Conservation (phyloP, 2,888 invertebrate genomes). For the Ophioninae sp. region DNA sequence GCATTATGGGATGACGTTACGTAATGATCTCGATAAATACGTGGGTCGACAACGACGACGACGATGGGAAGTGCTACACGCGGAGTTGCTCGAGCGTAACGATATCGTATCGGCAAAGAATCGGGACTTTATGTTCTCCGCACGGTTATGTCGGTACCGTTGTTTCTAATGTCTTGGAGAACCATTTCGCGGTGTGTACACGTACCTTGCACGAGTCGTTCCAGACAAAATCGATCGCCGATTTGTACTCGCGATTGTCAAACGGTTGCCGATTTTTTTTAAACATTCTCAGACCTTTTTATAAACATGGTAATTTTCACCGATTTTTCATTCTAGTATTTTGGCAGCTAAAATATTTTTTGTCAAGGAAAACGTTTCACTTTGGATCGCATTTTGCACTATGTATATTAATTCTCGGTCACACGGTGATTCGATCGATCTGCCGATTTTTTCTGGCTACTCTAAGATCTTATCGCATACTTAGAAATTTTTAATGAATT, state of each 20-base stretch:
- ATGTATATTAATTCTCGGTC: too few species aligned
- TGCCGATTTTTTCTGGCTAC: too few species aligned
- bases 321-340: not conserved
- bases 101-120: conserved; percentile 39
- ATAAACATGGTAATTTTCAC: not conserved
- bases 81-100: conserved; percentile 50
- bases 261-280: not conserved
- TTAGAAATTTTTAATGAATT: too few species aligned
- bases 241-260: not conserved
- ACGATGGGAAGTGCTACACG: conserved; percentile 45
- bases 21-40: conserved; percentile 43
- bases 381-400: too few species aligned
- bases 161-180: conserved; percentile 34
- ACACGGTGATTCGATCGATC: too few species aligned
- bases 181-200: conserved; percentile 14
- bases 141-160: conserved; percentile 51
- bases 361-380: not conserved
- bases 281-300: not conserved
- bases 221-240: not conserved
- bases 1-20: conserved; percentile 35
- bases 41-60: conserved; percentile 49
- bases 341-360: not conserved
- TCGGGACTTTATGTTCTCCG: conserved; percentile 44
- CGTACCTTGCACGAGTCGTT: conserved; percentile 11
- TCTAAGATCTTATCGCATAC: too few species aligned